phyloP scores from a whole-genome alignment of 1,140 invertebrate species.

The Zaprionus davidi region DNA sequence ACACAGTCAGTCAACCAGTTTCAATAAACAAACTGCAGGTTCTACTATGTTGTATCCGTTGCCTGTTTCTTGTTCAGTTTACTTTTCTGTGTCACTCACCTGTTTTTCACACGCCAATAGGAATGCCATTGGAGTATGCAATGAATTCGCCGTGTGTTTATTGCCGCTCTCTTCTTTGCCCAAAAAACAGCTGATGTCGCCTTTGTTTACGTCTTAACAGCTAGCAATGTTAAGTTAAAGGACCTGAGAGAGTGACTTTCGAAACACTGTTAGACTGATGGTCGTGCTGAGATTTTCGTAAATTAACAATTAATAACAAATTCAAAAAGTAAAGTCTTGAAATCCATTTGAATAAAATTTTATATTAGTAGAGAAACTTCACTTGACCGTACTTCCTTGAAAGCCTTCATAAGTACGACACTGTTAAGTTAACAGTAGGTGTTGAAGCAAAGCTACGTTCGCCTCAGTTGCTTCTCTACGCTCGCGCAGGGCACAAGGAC shows the following conservation, averaged over 20 bases:
- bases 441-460: conserved; percentile 13
- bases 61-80: conserved; percentile 55
- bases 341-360: not conserved
- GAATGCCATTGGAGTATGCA: conserved; percentile 14
- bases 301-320: not conserved
- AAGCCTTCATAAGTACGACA: not conserved
- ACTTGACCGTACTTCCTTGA: not conserved
- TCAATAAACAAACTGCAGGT: conserved; percentile 41
- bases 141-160: conserved; percentile 34
- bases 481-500: conserved; percentile 55
- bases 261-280: not conserved
- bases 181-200: conserved; percentile 34
- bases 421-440: conserved; percentile 39
- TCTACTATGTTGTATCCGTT: conserved; percentile 32
- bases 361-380: not conserved
- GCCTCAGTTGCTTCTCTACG: conserved; percentile 49
- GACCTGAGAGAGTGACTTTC: not conserved
- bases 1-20: conserved; percentile 8
- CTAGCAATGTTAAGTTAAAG: conserved; percentile 16
- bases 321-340: not conserved
- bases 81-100: conserved; percentile 75
- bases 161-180: conserved; percentile 1
- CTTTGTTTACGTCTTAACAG: conserved; percentile 41
- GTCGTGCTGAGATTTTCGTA: not conserved
- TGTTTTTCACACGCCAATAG: conserved; percentile 66